Percentiles rank a stretch among this genome's conserved stretches.
Evolutionary conservation across 1,140 invertebrate genomes (phyloP).

Genomic region (Pseudomyrmex cubaensis): DNA sequence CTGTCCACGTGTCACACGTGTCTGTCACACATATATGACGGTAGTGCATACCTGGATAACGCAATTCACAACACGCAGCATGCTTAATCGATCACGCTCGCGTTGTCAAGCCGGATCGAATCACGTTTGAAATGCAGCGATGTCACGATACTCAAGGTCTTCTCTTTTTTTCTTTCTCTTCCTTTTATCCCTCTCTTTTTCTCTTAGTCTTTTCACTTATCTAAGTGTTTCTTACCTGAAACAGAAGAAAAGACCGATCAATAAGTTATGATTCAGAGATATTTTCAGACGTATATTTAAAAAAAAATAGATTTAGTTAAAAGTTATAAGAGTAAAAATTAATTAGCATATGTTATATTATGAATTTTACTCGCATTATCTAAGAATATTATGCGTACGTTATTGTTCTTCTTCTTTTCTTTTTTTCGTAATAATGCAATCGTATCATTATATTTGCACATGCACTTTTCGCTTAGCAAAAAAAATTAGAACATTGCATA

Average conservation of each 20-base stretch:
- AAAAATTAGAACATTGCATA: conserved; percentile 60
- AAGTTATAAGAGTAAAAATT: not conserved
- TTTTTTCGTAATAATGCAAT: conserved; percentile 43
- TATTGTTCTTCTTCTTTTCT: not conserved
- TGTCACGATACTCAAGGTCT: not conserved
- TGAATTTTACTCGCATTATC: not conserved
- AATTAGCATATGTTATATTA: not conserved
- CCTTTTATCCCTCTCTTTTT: not conserved
- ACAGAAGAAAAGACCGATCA: conserved; percentile 11
- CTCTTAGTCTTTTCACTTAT: not conserved
- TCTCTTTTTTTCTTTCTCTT: not conserved
- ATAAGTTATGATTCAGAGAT: not conserved
- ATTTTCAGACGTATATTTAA: not conserved
- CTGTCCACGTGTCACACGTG: conserved; percentile 37
- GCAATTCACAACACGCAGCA: conserved; percentile 40
- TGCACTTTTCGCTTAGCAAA: conserved; percentile 20
- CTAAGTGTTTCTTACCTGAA: conserved; percentile 47
- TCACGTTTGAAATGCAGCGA: conserved; percentile 34
- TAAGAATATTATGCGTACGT: conserved; percentile 28
- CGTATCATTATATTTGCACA: conserved; percentile 35
- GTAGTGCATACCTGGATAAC: conserved; percentile 53
- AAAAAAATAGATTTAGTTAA: not conserved
- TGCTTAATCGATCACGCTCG: conserved; percentile 57
- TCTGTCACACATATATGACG: conserved; percentile 34
- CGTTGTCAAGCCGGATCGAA: conserved; percentile 28